phyloP scores from a whole-genome alignment of 2,113 vertebrate species.

The Podilymbus podiceps region DNA sequence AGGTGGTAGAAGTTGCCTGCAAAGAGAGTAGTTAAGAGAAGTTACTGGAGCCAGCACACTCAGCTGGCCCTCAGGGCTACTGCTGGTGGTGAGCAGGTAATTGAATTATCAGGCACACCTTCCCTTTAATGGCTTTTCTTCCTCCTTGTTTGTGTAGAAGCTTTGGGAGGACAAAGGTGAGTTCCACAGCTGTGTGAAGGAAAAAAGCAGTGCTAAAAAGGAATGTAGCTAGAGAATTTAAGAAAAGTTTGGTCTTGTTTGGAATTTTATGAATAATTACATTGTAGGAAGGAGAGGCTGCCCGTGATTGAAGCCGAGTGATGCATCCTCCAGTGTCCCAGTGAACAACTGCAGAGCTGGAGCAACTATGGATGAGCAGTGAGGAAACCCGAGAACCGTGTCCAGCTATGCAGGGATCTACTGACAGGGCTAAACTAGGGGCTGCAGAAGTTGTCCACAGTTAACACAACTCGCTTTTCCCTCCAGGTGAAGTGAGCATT shows the following conservation, averaged over 20 bases:
- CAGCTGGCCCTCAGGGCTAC: neutral
- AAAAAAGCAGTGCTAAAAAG: neutral
- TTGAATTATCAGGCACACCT: conserved; percentile 40
- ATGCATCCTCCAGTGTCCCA: neutral
- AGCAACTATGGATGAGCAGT: neutral
- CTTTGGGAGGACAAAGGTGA: conserved; percentile 14
- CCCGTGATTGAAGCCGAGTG: neutral
- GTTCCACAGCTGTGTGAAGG: neutral
- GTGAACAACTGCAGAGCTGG: neutral
- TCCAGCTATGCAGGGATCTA: neutral
- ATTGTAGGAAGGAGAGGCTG: neutral
- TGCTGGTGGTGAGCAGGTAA: neutral
- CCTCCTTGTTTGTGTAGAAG: neutral
- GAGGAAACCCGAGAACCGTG: neutral
- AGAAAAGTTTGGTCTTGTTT: neutral
- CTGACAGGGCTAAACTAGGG: neutral
- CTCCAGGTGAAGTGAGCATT: neutral
- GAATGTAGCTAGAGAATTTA: neutral
- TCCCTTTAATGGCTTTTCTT: neutral
- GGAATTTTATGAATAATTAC: neutral
- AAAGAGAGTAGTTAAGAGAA: neutral
- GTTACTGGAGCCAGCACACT: neutral
- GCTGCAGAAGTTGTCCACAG: neutral
- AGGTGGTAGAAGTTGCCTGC: neutral
- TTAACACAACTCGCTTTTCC: neutral